Base-by-base conservation (phyloP, 2,113 vertebrate species). In the Mystacornis crossleyi region DNA sequence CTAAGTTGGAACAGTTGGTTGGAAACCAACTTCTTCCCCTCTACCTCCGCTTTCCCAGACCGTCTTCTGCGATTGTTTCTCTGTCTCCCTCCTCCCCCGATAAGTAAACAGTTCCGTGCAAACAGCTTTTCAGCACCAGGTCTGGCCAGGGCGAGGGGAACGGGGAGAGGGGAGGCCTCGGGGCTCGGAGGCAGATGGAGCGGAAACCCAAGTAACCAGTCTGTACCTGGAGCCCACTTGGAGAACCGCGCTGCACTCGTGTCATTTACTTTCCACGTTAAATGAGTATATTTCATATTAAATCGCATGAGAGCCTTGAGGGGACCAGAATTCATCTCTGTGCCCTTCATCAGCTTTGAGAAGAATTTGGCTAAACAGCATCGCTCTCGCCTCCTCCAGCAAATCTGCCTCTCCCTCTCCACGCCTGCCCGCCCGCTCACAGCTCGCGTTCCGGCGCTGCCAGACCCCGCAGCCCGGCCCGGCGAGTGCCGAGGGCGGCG, bases 341-440 rank as follows among this genome's bases (percentile, higher is more conserved):
- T 89, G 84, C 95, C 92, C 92, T 87, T 89, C 78, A 95, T 84
- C 84, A 94, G 87, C 84, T 94, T 70, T 53, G 47, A 87, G 81
- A 18, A 73, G 55, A 86, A 93, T 94, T 87, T 95, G 96, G 92
- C 90, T 95, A 81, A 91, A 94, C 55, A 83, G 69, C 89, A 69
- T 54, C 67, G 18, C 84, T 84, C 66, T 88, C 64, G 72, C 95
- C 93, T 95, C 91, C 93, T 90, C 91, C 89, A 86, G 72, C 67
- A 96, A 95, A 96, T 89, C 93, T 95, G 96, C 91, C 86, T 93
- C 69, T 72, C 53, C 81, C 64, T 78, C 75, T 81, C 57, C 61
- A 42, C 81, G 71, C 69, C 50, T 48, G 38, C 50, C 75, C 65
- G 75, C 84, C 89, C 38, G 57, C 83, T 91, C 86, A 20, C 67